Evolutionary conservation across 92 coral and sea anemone genomes (phyloP).

Genomic region (Bergia puertoricense): DNA sequence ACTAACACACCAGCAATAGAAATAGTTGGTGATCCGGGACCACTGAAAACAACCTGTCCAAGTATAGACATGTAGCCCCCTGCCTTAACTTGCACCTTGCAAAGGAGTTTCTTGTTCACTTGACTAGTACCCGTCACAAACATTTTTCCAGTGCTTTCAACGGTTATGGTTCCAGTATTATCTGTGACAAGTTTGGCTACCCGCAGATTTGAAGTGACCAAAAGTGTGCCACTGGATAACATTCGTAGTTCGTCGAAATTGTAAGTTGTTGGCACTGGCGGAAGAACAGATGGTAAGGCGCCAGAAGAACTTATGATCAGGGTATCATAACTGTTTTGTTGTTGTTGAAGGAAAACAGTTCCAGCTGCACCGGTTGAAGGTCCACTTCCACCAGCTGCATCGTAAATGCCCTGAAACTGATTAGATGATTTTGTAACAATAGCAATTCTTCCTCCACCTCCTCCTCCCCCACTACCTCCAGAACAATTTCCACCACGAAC

Average conservation of each 20-base stretch:
- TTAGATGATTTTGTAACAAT: conserved; percentile 34
- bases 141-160: conserved; percentile 33
- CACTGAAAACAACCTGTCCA: conserved; percentile 45
- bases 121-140: conserved; percentile 36
- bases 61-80: conserved; percentile 48
- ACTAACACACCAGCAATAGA: conserved; percentile 47
- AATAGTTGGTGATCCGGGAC: conserved; percentile 53
- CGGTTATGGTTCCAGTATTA: conserved; percentile 57
- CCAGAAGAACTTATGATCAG: conserved; percentile 53
- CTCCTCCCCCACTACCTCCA: conserved; percentile 60
- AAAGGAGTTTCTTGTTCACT: conserved; percentile 29
- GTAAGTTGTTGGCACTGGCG: conserved; percentile 18
- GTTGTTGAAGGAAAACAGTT: conserved; percentile 50
- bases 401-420: conserved; percentile 54
- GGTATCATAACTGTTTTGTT: conserved; percentile 41
- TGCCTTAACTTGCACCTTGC: conserved; percentile 55
- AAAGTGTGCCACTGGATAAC: conserved; percentile 40
- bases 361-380: conserved; percentile 54
- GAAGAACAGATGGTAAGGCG: conserved; percentile 39
- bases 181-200: conserved; percentile 53
- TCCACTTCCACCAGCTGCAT: conserved; percentile 62
- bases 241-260: conserved; percentile 51
- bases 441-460: conserved; percentile 62
- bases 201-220: conserved; percentile 38
- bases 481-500: conserved; percentile 57